A percentile compares a stretch with the other conserved stretches of the same genome.
phyloP scores from a whole-genome alignment of 2,797 vertebrate species.

The Schizopygopsis pylzovi region DNA sequence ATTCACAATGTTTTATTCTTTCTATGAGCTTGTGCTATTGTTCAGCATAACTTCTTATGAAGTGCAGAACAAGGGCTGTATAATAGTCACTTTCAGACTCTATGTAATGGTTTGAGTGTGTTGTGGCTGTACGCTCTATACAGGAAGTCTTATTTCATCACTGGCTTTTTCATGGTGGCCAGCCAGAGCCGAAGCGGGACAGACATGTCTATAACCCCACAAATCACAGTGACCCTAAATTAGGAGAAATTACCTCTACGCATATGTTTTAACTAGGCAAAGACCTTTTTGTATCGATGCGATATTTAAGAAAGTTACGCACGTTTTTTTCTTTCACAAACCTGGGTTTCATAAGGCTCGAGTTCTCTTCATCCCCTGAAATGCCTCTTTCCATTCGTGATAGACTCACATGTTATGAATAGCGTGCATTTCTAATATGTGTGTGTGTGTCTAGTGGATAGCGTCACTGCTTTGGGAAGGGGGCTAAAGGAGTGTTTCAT shows the following conservation, averaged over 20 bases:
- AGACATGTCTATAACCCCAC: conserved; percentile 35
- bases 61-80: background rate
- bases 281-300: conserved; percentile 44
- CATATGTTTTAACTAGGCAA: conserved; percentile 66
- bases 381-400: conserved; percentile 61
- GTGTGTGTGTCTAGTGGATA: conserved; percentile 68
- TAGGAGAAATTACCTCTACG: conserved; percentile 66
- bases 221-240: conserved; percentile 43
- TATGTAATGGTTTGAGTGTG: conserved; percentile 34
- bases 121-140: conserved; percentile 7
- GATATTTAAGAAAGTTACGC: conserved; percentile 6
- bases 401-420: conserved; percentile 75
- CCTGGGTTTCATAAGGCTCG: conserved; percentile 35
- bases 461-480: conserved; percentile 78
- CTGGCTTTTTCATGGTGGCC: conserved; percentile 41
- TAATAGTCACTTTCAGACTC: conserved; percentile 4
- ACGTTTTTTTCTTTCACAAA: background rate
- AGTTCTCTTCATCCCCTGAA: conserved; percentile 50
- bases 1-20: background rate
- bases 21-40: conserved; percentile 5
- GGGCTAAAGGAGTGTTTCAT: conserved; percentile 80
- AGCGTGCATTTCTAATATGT: conserved; percentile 72
- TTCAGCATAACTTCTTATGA: background rate
- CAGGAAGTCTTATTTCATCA: conserved; percentile 58
- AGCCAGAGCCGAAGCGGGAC: conserved; percentile 39